Conservation (phyloP, 2,797 vertebrate genomes). For the Cossypha heuglini region DNA sequence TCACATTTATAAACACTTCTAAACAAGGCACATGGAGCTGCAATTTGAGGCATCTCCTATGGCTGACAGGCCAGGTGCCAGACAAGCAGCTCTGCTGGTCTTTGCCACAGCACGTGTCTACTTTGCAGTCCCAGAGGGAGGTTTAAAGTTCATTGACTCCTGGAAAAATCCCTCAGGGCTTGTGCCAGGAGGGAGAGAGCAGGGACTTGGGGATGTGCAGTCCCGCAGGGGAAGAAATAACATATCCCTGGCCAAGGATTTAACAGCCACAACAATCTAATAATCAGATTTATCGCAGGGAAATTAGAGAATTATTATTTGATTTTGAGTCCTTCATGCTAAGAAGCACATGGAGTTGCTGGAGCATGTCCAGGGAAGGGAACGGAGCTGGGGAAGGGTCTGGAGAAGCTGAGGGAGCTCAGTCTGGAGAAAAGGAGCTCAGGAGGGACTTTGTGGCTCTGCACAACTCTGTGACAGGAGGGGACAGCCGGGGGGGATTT, state of each 20-base stretch:
- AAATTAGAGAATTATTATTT: background rate
- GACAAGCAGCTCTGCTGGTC: background rate
- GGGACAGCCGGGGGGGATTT: rapidly evolving
- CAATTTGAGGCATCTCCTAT: background rate
- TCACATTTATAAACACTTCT: background rate
- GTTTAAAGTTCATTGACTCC: rapidly evolving
- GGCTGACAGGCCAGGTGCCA: background rate
- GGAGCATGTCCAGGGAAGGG: background rate
- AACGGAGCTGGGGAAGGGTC: rapidly evolving
- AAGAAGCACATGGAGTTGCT: background rate
- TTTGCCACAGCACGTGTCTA: background rate
- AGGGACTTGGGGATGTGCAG: background rate
- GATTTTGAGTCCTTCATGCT: background rate
- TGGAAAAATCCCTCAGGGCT: background rate
- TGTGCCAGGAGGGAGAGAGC: rapidly evolving
- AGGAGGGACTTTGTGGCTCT: background rate
- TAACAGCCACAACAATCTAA: background rate
- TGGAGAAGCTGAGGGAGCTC: background rate
- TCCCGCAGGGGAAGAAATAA: no score
- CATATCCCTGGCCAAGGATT: background rate
- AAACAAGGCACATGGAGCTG: rapidly evolving
- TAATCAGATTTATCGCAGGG: rapidly evolving
- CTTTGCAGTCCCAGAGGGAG: background rate
- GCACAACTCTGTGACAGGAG: background rate
- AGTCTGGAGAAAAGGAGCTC: background rate